Conservation (phyloP, 2,797 vertebrate species). For the Eulemur albifrons region DNA sequence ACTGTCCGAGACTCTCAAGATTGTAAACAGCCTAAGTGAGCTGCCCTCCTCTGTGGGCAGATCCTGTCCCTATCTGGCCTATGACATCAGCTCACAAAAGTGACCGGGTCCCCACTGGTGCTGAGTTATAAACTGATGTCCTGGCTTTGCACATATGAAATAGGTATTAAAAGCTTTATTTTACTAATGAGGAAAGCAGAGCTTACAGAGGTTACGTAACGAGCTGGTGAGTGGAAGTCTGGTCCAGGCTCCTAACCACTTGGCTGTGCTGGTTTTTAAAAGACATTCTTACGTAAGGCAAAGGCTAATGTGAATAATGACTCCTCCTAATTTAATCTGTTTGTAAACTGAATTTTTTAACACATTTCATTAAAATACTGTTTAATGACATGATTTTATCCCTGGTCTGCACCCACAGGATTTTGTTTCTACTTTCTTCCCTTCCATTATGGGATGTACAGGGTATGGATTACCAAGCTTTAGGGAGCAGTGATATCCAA, state of each 20-base stretch:
- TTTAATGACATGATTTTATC: background rate
- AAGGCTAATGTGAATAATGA: background rate
- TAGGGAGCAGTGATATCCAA: background rate
- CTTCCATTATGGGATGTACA: background rate
- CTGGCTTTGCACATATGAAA: background rate
- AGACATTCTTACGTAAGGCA: background rate
- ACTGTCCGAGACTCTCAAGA: background rate
- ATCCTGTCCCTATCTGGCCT: background rate
- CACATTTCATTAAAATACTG: background rate
- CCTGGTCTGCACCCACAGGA: background rate
- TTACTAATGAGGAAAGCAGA: background rate
- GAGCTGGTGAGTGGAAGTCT: background rate
- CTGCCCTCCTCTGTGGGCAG: background rate
- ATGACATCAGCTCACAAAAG: background rate
- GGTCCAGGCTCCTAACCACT: background rate
- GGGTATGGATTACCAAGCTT: background rate
- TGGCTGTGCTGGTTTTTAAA: background rate
- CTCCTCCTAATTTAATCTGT: background rate
- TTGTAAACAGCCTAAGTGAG: background rate
- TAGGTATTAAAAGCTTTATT: background rate
- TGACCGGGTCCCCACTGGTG: background rate
- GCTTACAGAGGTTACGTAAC: background rate
- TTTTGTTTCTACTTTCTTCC: conserved; percentile 7
- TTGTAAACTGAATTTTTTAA: background rate
- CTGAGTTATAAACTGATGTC: background rate